A percentile compares a stretch with the other conserved stretches of the same genome.
phyloP scores from a whole-genome alignment of 2,797 vertebrate species.

The Melopsittacus undulatus region DNA sequence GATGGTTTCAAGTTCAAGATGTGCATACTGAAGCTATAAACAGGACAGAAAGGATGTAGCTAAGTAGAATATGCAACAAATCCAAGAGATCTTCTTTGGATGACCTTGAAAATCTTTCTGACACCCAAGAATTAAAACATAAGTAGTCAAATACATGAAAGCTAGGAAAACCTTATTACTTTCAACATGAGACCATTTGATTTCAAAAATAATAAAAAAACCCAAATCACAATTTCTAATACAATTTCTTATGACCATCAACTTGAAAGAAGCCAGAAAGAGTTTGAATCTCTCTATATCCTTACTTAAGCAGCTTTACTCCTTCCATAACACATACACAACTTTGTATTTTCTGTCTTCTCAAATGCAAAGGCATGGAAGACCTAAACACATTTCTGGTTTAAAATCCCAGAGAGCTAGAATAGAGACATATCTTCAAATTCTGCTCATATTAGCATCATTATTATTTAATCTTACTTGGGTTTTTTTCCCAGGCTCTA shows the following conservation, averaged over 20 bases:
- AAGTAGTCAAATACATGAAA: not conserved
- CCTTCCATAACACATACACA: not conserved
- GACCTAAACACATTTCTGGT: not conserved
- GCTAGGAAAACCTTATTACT: not conserved
- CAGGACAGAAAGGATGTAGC: not conserved
- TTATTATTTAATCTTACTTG: not conserved
- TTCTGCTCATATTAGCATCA: not conserved
- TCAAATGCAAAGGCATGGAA: not conserved
- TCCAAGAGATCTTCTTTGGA: not conserved
- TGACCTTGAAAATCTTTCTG: not conserved
- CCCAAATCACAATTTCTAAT: not conserved
- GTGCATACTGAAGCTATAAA: not conserved
- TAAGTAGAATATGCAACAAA: not conserved
- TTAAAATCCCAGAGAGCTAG: not conserved
- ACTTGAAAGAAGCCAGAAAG: not conserved
- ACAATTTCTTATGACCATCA: not conserved
- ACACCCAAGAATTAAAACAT: not conserved
- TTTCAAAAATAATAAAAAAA: not conserved
- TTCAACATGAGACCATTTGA: not conserved
- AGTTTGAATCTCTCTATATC: not conserved
- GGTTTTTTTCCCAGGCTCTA: not conserved
- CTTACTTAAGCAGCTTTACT: not conserved
- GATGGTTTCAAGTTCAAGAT: not conserved
- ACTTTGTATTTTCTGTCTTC: not conserved
- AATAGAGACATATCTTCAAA: not conserved